A percentile compares a stretch with the other conserved stretches of the same genome.
Evolutionary conservation across 2,113 vertebrate species (phyloP).

Genomic region (Antechinus flavipes): DNA sequence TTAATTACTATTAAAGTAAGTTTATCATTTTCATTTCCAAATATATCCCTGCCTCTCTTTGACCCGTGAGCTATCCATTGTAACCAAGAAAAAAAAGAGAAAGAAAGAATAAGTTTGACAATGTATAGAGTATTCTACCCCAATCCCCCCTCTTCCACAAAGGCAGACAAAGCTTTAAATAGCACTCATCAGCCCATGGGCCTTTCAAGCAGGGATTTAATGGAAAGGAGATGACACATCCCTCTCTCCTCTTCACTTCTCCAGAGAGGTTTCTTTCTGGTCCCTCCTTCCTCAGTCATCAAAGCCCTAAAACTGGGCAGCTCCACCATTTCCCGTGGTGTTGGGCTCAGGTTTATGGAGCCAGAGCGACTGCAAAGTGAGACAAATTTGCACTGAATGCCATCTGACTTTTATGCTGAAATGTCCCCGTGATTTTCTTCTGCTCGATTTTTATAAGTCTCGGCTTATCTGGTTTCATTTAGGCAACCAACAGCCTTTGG

Average conservation of each 20-base stretch:
- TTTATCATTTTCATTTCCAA: not conserved
- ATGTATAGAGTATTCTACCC: not conserved
- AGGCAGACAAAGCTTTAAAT: not conserved
- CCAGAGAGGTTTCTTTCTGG: not conserved
- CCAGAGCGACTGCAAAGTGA: slow-evolving; percentile 59
- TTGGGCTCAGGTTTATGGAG: slow-evolving; percentile 56
- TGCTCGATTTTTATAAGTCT: slow-evolving; percentile 66
- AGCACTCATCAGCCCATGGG: not conserved
- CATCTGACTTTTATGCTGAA: slow-evolving; percentile 60
- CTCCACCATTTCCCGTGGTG: not conserved
- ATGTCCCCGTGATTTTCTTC: slow-evolving; percentile 73
- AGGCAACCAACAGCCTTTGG: slow-evolving; percentile 70
- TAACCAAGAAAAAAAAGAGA: not conserved
- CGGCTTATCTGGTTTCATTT: slow-evolving; percentile 83
- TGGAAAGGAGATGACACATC: not conserved
- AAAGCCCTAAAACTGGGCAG: not conserved
- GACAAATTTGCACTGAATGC: slow-evolving; percentile 55
- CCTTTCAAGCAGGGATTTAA: not conserved
- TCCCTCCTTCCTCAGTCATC: not conserved
- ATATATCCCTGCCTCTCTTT: not conserved
- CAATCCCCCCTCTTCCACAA: not conserved
- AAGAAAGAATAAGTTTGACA: not conserved
- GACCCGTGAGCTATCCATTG: not conserved
- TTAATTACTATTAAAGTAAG: no score
- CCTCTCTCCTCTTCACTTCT: not conserved